Conservation (phyloP, 2,888 invertebrate genomes). For the Apocheima hispidaria region DNA sequence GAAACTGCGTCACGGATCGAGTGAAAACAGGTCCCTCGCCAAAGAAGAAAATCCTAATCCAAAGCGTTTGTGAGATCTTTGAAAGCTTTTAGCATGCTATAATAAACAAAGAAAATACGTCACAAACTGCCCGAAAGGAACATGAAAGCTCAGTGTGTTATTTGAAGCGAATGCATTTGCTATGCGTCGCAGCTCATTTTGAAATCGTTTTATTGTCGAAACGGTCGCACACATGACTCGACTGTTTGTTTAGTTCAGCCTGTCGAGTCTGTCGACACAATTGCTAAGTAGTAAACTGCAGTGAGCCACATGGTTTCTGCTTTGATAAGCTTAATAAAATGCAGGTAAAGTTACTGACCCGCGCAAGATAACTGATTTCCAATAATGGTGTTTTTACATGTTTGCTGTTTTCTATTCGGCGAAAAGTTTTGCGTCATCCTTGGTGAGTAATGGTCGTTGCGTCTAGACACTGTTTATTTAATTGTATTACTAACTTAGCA, state of each 20-base stretch:
- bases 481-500: conserved; percentile 31
- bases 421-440: conserved; percentile 47
- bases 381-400: conserved; percentile 45
- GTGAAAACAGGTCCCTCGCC: conserved; percentile 57
- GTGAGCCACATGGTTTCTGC: conserved; percentile 29
- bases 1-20: conserved; percentile 73
- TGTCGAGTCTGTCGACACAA: conserved; percentile 41
- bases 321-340: conserved; percentile 34
- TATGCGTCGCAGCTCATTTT: conserved; percentile 44
- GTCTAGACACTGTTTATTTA: conserved; percentile 44
- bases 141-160: conserved; percentile 37
- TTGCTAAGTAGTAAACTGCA: conserved; percentile 33
- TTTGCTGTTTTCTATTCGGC: conserved; percentile 44
- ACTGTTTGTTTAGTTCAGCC: conserved; percentile 44
- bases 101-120: not conserved
- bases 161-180: conserved; percentile 38
- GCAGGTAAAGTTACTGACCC: conserved; percentile 50
- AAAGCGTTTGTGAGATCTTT: not conserved
- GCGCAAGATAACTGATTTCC: conserved; percentile 48
- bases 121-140: conserved; percentile 5
- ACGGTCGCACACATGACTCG: conserved; percentile 40
- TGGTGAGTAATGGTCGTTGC: conserved; percentile 46
- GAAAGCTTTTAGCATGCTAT: not conserved
- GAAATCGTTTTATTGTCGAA: conserved; percentile 44
- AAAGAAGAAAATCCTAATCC: not conserved